Evolutionary conservation across 2,888 invertebrate genomes (phyloP).

Genomic region (Ephialtes manifestator): DNA sequence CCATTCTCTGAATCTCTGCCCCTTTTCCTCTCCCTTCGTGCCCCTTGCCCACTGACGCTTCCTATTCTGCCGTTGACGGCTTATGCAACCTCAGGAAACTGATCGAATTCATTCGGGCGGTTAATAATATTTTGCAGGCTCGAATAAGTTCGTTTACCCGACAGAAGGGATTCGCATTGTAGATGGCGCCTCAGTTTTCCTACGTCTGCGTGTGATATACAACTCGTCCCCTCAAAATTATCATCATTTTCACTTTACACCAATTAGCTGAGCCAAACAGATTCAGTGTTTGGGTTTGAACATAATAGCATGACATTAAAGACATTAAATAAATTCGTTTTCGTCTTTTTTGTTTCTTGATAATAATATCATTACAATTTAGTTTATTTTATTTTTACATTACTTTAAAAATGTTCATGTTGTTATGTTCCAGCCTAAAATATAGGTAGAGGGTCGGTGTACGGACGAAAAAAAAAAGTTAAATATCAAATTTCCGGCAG

Average conservation of each 20-base stretch:
- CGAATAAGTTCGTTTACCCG: constrained; percentile 83
- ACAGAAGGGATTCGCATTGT: constrained; percentile 64
- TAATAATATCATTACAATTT: no score
- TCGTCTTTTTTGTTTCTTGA: no score
- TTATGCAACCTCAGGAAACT: constrained; percentile 83
- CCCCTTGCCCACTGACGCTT: constrained; percentile 50
- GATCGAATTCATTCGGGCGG: constrained; percentile 83
- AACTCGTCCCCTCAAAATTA: constrained; percentile 7
- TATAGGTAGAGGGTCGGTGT: neutral
- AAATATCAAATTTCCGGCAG: constrained; percentile 66
- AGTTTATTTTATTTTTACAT: no score
- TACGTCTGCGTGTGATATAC: constrained; percentile 59
- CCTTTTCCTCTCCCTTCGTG: constrained; percentile 51
- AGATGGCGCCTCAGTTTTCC: constrained; percentile 50
- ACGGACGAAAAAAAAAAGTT: neutral
- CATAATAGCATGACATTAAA: neutral
- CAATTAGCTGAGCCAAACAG: neutral
- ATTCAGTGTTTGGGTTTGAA: neutral
- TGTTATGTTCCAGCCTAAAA: neutral
- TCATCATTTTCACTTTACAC: constrained; percentile 7
- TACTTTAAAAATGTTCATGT: neutral
- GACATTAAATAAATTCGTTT: no score
- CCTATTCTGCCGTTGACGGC: constrained; percentile 80
- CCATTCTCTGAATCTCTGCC: constrained; percentile 50
- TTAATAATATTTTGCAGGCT: constrained; percentile 84